phyloP scores from a whole-genome alignment of 2,888 invertebrate genomes.

The Chouioia cunea region DNA sequence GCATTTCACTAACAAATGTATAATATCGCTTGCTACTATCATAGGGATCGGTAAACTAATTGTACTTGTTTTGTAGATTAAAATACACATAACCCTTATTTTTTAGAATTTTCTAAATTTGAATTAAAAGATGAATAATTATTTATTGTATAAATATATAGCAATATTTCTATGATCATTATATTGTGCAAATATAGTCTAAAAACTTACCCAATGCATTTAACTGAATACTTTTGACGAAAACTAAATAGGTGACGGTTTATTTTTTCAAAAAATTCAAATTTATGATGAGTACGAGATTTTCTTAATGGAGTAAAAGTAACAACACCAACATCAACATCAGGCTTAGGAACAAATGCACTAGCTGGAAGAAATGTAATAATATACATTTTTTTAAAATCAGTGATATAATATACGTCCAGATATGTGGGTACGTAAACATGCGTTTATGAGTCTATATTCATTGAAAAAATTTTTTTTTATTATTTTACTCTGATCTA shows the following conservation, averaged over 20 bases:
- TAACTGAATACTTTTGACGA: constrained; percentile 85
- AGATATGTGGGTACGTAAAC: too few species aligned
- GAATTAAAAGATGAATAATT: constrained; percentile 22
- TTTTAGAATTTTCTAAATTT: constrained; percentile 8
- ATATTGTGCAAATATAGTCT: too few species aligned
- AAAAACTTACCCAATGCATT: constrained; percentile 73
- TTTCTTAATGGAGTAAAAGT: constrained; percentile 83
- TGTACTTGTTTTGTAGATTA: neutral
- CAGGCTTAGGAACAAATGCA: constrained; percentile 93
- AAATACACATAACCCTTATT: too few species aligned
- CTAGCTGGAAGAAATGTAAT: constrained; percentile 68
- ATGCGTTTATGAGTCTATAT: too few species aligned
- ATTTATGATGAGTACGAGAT: constrained; percentile 84
- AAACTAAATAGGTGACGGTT: constrained; percentile 87
- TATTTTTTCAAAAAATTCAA: constrained; percentile 90
- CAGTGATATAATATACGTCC: too few species aligned
- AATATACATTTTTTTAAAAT: neutral
- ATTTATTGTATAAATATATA: too few species aligned
- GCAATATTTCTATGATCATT: too few species aligned
- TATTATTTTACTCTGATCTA: too few species aligned
- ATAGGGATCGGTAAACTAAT: neutral
- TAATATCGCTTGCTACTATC: too few species aligned
- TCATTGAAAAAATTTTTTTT: too few species aligned
- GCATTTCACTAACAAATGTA: too few species aligned
- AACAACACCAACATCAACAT: constrained; percentile 97